These are phyloP conservation scores for Drosophila oshimai DNA, from an alignment of 1,140 invertebrate genomes.

Conservation along the genomic window DNA sequence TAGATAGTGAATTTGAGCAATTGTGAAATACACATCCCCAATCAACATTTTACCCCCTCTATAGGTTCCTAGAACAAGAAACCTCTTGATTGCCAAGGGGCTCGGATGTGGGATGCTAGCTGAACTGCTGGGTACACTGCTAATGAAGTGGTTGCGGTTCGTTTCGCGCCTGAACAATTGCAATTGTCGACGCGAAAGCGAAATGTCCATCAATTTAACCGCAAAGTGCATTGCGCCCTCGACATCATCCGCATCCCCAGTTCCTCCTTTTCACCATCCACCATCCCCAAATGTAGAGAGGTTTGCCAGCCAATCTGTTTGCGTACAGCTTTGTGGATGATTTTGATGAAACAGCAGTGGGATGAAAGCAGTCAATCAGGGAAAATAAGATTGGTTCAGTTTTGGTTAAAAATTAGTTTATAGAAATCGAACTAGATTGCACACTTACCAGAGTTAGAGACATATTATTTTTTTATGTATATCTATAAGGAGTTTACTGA, in stretches of 20 bases:
- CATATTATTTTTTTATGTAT: too few species aligned
- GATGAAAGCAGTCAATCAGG: not conserved
- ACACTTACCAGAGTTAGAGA: too few species aligned
- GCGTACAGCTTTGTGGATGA: not conserved
- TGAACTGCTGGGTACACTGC: conserved; percentile 1
- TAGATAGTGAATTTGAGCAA: not conserved
- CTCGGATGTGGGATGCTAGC: not conserved
- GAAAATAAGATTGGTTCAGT: too few species aligned
- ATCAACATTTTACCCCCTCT: not conserved
- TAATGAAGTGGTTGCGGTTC: conserved; percentile 69
- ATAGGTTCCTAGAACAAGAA: not conserved
- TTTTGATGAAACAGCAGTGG: not conserved
- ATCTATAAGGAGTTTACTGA: too few species aligned
- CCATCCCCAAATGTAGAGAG: not conserved
- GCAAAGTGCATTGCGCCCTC: conserved; percentile 36
- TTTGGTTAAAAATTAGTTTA: too few species aligned
- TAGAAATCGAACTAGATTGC: too few species aligned
- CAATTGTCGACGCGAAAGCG: conserved; percentile 63
- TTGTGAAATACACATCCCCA: not conserved
- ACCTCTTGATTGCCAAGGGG: not conserved
- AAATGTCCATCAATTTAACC: conserved; percentile 71
- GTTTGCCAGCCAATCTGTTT: not conserved
- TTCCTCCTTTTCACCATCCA: not conserved
- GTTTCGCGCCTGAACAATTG: conserved; percentile 69
- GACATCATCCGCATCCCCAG: not conserved